A percentile compares a stretch with the other conserved stretches of the same genome.
Conservation (phyloP, 1,140 invertebrate genomes). For the Tetraneura akinire region DNA sequence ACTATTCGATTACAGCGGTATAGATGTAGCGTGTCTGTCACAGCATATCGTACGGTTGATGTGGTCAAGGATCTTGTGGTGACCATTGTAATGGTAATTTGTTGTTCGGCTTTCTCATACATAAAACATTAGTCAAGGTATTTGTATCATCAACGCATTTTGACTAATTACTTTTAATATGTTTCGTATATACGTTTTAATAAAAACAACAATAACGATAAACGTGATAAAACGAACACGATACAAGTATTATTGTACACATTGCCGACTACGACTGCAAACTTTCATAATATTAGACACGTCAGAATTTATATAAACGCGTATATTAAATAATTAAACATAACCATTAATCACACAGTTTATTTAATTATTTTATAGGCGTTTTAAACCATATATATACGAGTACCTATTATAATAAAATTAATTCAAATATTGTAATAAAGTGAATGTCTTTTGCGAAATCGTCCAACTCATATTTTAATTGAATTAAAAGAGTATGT, state of each 20-base stretch:
- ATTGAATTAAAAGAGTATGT: no score
- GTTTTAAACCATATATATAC: no score
- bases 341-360: no score
- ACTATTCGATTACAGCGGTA: neutral
- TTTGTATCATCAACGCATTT: neutral
- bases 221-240: neutral
- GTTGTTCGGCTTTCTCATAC: conserved; percentile 35
- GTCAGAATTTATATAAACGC: neutral
- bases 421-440: no score
- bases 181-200: neutral
- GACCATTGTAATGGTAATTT: conserved; percentile 32
- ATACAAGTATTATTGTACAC: no score
- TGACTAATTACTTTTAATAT: conserved; percentile 29
- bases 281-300: no score
- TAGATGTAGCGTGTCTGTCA: neutral
- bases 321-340: no score
- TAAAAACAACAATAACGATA: neutral
- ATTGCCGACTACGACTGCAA: neutral
- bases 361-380: no score
- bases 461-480: no score
- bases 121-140: conserved; percentile 42
- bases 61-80: conserved; percentile 29
- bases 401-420: no score
- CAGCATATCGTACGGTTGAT: neutral
- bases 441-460: no score